These are phyloP conservation scores for Diadumene lineata DNA, from an alignment of 92 coral and sea anemone species.

Conservation along the genomic window DNA sequence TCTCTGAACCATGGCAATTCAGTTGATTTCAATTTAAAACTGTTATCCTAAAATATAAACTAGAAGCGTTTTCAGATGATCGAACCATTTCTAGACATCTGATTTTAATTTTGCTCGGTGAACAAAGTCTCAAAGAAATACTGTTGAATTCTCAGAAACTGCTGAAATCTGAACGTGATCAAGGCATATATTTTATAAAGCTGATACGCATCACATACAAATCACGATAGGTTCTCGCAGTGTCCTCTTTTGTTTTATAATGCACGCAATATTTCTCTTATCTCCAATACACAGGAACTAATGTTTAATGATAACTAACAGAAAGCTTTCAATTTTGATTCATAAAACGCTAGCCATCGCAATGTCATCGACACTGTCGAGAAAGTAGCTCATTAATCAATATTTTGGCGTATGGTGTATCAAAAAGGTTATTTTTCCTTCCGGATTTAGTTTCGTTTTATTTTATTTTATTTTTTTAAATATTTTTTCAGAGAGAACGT, in stretches of 20 bases:
- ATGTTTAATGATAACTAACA: background rate
- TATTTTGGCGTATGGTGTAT: background rate
- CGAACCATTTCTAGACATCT: too few relatives aligned
- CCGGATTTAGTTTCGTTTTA: background rate
- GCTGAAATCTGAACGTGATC: background rate
- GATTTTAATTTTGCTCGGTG: too few relatives aligned
- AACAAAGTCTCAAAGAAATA: too few relatives aligned
- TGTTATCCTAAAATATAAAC: too few relatives aligned
- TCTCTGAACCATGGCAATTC: too few relatives aligned
- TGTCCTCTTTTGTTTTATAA: background rate
- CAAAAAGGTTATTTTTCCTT: background rate
- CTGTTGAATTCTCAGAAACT: background rate
- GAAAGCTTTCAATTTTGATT: background rate
- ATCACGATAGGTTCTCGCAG: background rate
- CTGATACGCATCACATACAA: background rate
- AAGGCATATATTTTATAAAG: background rate
- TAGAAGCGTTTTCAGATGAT: too few relatives aligned
- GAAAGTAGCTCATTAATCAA: background rate
- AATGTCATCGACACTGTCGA: background rate
- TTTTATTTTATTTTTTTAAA: too few relatives aligned
- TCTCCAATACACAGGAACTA: background rate
- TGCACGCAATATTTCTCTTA: background rate
- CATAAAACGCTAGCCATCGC: background rate
- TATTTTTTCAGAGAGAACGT: background rate
- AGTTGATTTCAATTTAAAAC: too few relatives aligned